These are phyloP conservation scores for Meleagris gallopavo DNA, from an alignment of 2,113 vertebrate genomes.

Conservation along the genomic window DNA sequence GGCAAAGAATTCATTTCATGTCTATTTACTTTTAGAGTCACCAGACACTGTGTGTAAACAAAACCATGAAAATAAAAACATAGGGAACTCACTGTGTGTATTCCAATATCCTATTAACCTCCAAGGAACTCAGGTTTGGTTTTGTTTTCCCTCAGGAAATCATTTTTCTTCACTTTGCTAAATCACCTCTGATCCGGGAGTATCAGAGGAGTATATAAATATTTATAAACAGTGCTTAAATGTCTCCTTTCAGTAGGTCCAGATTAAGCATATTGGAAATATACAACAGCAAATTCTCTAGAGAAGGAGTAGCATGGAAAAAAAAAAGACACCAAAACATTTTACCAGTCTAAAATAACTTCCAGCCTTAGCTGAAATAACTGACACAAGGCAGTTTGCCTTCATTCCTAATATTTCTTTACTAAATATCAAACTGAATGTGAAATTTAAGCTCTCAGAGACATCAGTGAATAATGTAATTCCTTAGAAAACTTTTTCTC, in stretches of 20 bases:
- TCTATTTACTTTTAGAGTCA: background rate
- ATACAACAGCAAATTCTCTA: background rate
- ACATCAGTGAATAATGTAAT: background rate
- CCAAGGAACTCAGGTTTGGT: background rate
- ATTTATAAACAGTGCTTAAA: constrained; percentile 17
- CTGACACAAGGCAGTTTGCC: background rate
- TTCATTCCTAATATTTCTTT: background rate
- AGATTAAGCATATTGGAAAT: background rate
- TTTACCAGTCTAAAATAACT: constrained; percentile 17
- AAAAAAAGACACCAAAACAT: background rate
- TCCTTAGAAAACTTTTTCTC: background rate
- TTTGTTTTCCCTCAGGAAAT: background rate
- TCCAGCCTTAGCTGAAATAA: background rate
- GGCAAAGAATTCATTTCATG: background rate
- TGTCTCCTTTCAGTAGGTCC: background rate
- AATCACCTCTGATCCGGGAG: background rate
- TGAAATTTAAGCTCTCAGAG: background rate
- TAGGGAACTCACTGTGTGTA: background rate
- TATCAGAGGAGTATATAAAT: background rate
- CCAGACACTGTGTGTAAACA: background rate
- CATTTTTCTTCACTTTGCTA: background rate
- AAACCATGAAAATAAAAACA: background rate
- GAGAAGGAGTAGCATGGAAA: background rate
- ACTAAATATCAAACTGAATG: background rate
- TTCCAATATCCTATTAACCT: background rate